A percentile compares a stretch with the other conserved stretches of the same genome.
Evolutionary conservation across 2,888 invertebrate genomes (phyloP).

Genomic region (Yponomeuta plumbellus): DNA sequence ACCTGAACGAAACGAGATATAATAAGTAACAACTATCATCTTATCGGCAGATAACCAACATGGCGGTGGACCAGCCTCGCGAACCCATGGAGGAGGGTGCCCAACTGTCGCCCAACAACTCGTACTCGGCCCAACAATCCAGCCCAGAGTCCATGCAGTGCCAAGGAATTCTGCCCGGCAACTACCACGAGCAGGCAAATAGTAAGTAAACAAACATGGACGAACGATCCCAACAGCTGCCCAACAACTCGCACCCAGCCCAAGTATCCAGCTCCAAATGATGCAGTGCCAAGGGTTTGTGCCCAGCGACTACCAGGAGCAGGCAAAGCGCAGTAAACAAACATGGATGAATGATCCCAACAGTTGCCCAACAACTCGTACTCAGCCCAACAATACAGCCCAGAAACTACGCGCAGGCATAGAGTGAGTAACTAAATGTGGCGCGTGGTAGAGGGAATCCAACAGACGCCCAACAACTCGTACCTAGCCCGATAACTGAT

Average conservation of each 20-base stretch:
- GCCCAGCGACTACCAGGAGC: neutral
- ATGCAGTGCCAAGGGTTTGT: slow-evolving; percentile 51
- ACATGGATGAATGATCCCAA: slow-evolving; percentile 35
- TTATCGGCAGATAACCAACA: slow-evolving; percentile 51
- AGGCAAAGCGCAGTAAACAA: slow-evolving; percentile 44
- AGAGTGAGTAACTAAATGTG: slow-evolving; percentile 53
- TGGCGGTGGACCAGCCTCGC: slow-evolving; percentile 54
- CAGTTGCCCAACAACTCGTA: slow-evolving; percentile 39
- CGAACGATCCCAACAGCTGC: slow-evolving; percentile 48
- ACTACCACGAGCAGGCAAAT: neutral
- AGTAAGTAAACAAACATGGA: neutral
- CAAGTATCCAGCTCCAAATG: slow-evolving; percentile 40
- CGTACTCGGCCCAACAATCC: slow-evolving; percentile 33
- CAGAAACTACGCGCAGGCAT: neutral
- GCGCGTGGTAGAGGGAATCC: slow-evolving; percentile 50
- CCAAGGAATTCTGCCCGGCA: slow-evolving; percentile 26
- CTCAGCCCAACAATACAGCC: slow-evolving; percentile 31
- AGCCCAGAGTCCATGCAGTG: slow-evolving; percentile 64
- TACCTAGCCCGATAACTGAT: slow-evolving; percentile 35
- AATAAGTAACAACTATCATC: neutral
- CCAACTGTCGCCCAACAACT: slow-evolving; percentile 43
- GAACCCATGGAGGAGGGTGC: slow-evolving; percentile 52
- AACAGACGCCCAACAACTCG: slow-evolving; percentile 34
- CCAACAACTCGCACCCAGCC: slow-evolving; percentile 35
- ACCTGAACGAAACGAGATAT: neutral